Evolutionary conservation across 2,113 vertebrate genomes (phyloP).

Genomic region (Nerophis ophidion): DNA sequence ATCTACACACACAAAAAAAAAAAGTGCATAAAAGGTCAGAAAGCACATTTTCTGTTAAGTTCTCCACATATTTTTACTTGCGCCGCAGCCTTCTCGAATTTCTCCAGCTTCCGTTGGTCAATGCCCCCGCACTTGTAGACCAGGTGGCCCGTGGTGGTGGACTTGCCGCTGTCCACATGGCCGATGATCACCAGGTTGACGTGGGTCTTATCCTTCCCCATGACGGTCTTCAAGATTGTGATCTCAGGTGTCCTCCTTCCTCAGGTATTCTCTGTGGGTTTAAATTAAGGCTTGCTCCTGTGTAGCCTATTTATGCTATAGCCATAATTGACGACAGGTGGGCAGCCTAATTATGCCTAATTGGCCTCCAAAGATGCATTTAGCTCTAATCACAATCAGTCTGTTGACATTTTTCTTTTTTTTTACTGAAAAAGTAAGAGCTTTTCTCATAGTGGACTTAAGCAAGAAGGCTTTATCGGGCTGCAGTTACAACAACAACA

Average conservation of each 20-base stretch:
- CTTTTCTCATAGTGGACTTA: no score
- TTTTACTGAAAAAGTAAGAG: no score
- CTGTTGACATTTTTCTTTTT: no score
- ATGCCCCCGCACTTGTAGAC: constrained; percentile 76
- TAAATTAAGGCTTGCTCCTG: neutral
- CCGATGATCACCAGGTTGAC: constrained; percentile 76
- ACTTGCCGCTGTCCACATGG: constrained; percentile 78
- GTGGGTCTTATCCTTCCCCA: constrained; percentile 66
- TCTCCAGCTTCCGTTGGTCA: constrained; percentile 72
- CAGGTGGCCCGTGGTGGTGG: constrained; percentile 74
- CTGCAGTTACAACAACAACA: no score
- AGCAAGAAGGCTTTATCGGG: no score
- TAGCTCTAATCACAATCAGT: neutral
- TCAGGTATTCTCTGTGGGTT: no score
- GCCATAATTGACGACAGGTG: constrained; percentile 41
- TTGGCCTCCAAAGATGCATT: neutral
- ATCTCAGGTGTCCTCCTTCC: neutral
- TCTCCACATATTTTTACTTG: constrained; percentile 44
- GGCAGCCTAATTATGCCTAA: constrained; percentile 31
- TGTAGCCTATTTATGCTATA: neutral
- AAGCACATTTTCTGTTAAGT: neutral
- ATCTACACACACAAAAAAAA: constrained; percentile 42
- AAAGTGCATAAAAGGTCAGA: neutral
- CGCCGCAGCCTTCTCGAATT: constrained; percentile 71
- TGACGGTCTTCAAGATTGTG: constrained; percentile 8